Conservation (phyloP, 1,140 invertebrate species). For the Zelostemma sp. region DNA sequence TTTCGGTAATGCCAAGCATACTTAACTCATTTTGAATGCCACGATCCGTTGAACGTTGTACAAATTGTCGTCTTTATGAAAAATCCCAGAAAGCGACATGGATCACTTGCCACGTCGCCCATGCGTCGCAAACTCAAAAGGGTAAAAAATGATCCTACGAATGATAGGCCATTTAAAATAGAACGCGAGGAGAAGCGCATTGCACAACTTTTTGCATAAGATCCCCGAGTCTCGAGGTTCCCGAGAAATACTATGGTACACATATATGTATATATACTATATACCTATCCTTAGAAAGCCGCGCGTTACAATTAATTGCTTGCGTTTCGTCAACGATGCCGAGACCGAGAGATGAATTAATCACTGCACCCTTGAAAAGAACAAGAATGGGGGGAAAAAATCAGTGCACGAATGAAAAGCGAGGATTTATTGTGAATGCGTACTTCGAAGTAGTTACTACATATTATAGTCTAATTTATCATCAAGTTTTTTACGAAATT, state of each 20-base stretch:
- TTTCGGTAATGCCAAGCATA: no score
- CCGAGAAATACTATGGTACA: no score
- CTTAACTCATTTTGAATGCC: neutral
- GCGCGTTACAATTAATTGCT: conserved; percentile 47
- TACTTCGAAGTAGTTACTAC: no score
- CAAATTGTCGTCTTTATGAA: conserved; percentile 23
- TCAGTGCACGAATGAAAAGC: no score
- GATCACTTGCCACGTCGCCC: conserved; percentile 42
- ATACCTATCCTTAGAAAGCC: no score
- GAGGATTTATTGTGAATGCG: no score
- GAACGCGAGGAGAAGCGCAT: conserved; percentile 31
- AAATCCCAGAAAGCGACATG: conserved; percentile 47
- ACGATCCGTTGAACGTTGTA: neutral
- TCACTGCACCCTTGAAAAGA: conserved; percentile 41
- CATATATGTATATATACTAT: no score
- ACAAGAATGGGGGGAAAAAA: conserved; percentile 30
- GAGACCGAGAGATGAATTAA: conserved; percentile 49
- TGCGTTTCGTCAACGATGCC: conserved; percentile 47
- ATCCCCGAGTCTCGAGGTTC: conserved; percentile 8
- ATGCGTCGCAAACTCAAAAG: conserved; percentile 29
- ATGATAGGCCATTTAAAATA: conserved; percentile 45
- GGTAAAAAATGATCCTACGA: conserved; percentile 43
- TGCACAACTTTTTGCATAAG: conserved; percentile 44
- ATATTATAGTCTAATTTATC: no score
- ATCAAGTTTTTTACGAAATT: no score